Evolutionary conservation across 2,113 vertebrate species (phyloP).

Genomic region (Calyptommatus sinebrachiatus): DNA sequence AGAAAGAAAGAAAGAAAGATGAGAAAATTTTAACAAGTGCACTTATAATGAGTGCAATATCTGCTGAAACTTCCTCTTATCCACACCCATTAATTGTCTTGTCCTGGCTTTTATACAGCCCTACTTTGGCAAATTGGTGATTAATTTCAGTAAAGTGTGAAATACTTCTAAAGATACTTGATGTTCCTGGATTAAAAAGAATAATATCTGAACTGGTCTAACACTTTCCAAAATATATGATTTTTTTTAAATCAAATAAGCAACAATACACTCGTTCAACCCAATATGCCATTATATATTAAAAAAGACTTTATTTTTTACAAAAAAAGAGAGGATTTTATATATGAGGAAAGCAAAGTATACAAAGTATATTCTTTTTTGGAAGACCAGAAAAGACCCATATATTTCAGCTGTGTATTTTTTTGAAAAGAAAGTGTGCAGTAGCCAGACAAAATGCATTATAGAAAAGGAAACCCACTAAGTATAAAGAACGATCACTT

Average conservation of each 20-base stretch:
- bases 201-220: neutral
- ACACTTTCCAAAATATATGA: neutral
- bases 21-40: too few relatives aligned
- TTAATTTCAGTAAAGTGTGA: neutral
- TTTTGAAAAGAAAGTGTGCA: neutral
- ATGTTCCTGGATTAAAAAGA: neutral
- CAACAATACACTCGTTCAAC: neutral
- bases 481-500: conserved; percentile 7
- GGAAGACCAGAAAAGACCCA: neutral
- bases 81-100: too few relatives aligned
- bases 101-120: too few relatives aligned
- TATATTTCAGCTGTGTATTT: neutral
- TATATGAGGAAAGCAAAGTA: neutral
- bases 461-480: conserved; percentile 5
- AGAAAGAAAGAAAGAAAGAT: too few relatives aligned
- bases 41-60: too few relatives aligned
- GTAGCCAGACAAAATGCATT: neutral
- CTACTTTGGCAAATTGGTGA: neutral
- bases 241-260: neutral
- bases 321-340: neutral
- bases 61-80: too few relatives aligned
- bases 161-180: neutral
- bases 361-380: neutral
- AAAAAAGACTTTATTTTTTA: neutral
- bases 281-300: neutral